Percentiles rank a stretch among this genome's conserved stretches.
These are phyloP conservation scores for Leptopilina myrica DNA, from an alignment of 2,888 invertebrate genomes.

Conservation along the genomic window DNA sequence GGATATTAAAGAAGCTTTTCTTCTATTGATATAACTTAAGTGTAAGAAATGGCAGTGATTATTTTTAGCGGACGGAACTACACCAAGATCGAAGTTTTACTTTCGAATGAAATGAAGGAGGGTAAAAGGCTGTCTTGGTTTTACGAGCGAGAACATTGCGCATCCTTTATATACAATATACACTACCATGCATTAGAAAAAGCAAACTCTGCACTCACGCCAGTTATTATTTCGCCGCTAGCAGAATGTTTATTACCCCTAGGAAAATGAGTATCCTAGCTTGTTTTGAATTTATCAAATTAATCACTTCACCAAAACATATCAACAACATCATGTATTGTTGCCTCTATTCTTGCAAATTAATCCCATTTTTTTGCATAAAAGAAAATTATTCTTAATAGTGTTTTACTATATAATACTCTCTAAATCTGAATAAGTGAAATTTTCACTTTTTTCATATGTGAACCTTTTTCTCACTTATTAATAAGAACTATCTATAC, in stretches of 20 bases:
- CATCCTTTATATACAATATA: conserved; percentile 36
- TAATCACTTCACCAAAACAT: conserved; percentile 65
- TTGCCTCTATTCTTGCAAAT: too few species aligned
- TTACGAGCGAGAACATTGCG: conserved; percentile 58
- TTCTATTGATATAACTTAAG: too few species aligned
- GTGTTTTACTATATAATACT: too few species aligned
- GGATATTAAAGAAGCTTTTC: too few species aligned
- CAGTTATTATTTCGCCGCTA: conserved; percentile 50
- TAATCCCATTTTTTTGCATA: too few species aligned
- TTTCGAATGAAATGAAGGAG: conserved; percentile 24
- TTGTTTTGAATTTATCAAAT: conserved; percentile 61
- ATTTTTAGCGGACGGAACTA: conserved; percentile 8
- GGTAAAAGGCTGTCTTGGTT: conserved; percentile 45
- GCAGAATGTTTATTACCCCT: conserved; percentile 61
- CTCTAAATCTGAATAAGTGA: too few species aligned
- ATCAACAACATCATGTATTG: conserved; percentile 40
- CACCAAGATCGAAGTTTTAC: conserved; percentile 31
- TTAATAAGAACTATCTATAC: too few species aligned
- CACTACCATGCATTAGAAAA: neutral
- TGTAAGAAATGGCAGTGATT: too few species aligned
- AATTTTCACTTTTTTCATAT: too few species aligned
- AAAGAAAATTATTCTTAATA: too few species aligned
- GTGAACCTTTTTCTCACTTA: too few species aligned
- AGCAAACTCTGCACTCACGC: conserved; percentile 43
- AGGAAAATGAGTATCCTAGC: conserved; percentile 55